These are phyloP conservation scores for Brachionus paranguensis DNA, from an alignment of 1,140 invertebrate genomes.

Conservation along the genomic window DNA sequence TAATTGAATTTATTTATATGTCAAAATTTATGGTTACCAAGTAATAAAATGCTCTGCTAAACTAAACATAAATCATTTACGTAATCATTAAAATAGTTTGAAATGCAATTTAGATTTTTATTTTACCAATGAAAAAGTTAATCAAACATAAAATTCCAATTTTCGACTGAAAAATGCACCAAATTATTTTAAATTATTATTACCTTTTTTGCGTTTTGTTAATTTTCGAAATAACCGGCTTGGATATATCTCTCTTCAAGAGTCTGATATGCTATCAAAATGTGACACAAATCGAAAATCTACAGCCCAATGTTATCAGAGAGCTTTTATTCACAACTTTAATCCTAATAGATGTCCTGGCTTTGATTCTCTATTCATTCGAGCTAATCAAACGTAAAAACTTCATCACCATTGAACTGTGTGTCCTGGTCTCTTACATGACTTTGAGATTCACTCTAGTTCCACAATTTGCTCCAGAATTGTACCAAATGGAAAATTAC, in stretches of 20 bases:
- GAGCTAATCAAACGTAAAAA: not conserved
- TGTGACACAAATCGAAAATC: not conserved
- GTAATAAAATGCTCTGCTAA: not conserved
- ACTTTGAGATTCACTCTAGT: not conserved
- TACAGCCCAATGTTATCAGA: not conserved
- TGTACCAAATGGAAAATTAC: not conserved
- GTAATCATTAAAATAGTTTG: not conserved
- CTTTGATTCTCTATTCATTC: not conserved
- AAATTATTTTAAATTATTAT: conserved; percentile 22
- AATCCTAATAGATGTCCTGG: not conserved
- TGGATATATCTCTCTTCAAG: not conserved
- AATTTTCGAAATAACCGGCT: conserved; percentile 8
- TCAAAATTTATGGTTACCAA: not conserved
- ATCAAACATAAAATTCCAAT: not conserved
- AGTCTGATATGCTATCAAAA: not conserved
- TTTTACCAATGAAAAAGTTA: not conserved
- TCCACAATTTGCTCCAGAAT: not conserved
- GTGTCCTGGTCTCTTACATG: not conserved
- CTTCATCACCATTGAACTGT: not conserved
- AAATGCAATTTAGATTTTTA: not conserved
- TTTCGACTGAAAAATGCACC: not conserved
- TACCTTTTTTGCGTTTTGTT: not conserved
- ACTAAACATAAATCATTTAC: not conserved
- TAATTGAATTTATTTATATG: not conserved
- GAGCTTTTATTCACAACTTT: not conserved